Evolutionary conservation across 2,113 vertebrate genomes (phyloP).

Genomic region (Alces alces): DNA sequence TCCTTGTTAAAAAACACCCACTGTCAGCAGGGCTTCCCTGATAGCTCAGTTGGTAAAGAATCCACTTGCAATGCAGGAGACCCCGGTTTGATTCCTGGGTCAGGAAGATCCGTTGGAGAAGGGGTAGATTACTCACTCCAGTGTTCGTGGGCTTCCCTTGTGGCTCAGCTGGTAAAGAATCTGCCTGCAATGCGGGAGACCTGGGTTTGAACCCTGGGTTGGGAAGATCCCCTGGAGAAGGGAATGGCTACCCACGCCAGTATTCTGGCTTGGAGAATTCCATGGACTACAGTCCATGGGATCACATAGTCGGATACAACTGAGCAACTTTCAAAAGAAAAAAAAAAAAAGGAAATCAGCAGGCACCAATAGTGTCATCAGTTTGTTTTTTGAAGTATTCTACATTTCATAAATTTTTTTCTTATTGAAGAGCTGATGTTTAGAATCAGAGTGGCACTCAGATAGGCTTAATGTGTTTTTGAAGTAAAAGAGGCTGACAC

Average conservation of each 20-base stretch:
- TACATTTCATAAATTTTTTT: neutral
- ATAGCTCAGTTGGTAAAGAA: neutral
- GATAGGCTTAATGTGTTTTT: conserved; percentile 51
- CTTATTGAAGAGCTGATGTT: neutral
- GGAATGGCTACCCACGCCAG: neutral
- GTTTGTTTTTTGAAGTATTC: conserved; percentile 53
- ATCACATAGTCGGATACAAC: accelerated
- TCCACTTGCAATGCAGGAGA: neutral
- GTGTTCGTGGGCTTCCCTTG: neutral
- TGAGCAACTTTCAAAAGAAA: neutral
- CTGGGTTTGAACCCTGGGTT: neutral
- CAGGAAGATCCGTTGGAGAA: neutral
- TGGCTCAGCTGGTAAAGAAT: neutral
- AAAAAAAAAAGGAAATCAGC: neutral
- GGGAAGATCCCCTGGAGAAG: neutral
- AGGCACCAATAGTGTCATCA: neutral
- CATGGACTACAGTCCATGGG: neutral
- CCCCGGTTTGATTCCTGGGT: accelerated
- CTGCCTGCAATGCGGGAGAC: neutral
- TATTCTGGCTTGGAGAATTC: neutral
- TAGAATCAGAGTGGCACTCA: neutral
- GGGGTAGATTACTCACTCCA: neutral
- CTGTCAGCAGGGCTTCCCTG: neutral
- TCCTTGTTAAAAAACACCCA: neutral
- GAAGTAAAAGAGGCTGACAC: neutral